Percentiles rank a stretch among this genome's conserved stretches.
Evolutionary conservation across 2,888 invertebrate genomes (phyloP).

Genomic region (Crossocerus cetratus): DNA sequence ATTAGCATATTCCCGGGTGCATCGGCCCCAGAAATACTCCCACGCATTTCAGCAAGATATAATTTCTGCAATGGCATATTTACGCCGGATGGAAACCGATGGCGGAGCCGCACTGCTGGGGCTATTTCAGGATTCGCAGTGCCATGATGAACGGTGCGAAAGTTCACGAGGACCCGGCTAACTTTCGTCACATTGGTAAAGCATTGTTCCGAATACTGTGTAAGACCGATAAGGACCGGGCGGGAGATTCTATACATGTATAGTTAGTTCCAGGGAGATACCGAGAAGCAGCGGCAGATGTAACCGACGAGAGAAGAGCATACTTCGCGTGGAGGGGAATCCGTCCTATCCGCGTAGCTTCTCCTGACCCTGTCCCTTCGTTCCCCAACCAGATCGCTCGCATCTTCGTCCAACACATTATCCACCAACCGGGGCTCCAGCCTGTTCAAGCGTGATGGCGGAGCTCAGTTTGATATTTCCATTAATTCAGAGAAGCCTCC

Average conservation of each 20-base stretch:
- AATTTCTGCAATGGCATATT: no score
- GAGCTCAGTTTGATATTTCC: conserved; percentile 43
- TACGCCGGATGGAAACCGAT: no score
- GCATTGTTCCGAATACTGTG: background rate
- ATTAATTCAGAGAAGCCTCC: conserved; percentile 9
- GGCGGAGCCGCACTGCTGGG: no score
- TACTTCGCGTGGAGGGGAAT: conserved; percentile 53
- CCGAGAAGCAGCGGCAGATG: conserved; percentile 20
- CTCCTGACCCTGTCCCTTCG: conserved; percentile 37
- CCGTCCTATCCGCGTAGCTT: conserved; percentile 36
- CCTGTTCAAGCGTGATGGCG: conserved; percentile 72
- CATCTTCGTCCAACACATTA: conserved; percentile 59
- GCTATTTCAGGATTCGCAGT: no score
- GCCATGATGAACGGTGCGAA: background rate
- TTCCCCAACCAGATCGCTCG: conserved; percentile 49
- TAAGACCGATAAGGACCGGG: background rate
- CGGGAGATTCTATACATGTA: background rate
- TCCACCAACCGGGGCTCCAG: conserved; percentile 66
- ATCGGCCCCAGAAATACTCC: no score
- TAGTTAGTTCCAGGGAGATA: background rate
- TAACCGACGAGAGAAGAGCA: conserved; percentile 20
- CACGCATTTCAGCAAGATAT: no score
- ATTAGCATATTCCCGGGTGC: no score
- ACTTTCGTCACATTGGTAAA: no score
- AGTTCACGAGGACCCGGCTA: no score